phyloP scores from a whole-genome alignment of 2,113 vertebrate species.

The Ceuthmochares aereus region DNA sequence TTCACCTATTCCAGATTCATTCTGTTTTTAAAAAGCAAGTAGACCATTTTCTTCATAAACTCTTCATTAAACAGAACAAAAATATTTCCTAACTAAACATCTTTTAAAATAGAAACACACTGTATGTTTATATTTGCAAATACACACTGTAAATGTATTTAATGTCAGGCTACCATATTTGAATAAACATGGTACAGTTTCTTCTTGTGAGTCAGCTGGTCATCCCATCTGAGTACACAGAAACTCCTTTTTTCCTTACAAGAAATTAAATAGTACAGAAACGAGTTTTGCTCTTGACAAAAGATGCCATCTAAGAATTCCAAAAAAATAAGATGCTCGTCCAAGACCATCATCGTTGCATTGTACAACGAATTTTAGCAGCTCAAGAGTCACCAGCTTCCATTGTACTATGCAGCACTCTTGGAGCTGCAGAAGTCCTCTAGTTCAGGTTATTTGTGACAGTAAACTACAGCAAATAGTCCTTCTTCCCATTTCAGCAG shows the following conservation, averaged over 20 bases:
- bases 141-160: background rate
- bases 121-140: background rate
- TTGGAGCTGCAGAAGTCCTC: background rate
- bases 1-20: conserved; percentile 9
- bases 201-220: background rate
- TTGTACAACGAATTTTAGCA: background rate
- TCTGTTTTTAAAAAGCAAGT: conserved; percentile 13
- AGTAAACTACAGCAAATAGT: background rate
- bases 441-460: background rate
- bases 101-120: background rate
- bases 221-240: background rate
- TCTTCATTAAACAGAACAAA: background rate
- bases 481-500: background rate
- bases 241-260: background rate
- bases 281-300: background rate
- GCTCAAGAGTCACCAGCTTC: background rate
- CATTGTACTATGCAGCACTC: background rate
- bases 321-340: background rate
- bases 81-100: background rate
- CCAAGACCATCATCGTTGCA: background rate
- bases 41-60: background rate
- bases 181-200: background rate
- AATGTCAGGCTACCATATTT: background rate
- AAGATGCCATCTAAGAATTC: background rate
- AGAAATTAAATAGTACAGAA: background rate